A percentile compares a stretch with the other conserved stretches of the same genome.
phyloP scores from a whole-genome alignment of 2,888 invertebrate species.

The Geotrupes spiniger region DNA sequence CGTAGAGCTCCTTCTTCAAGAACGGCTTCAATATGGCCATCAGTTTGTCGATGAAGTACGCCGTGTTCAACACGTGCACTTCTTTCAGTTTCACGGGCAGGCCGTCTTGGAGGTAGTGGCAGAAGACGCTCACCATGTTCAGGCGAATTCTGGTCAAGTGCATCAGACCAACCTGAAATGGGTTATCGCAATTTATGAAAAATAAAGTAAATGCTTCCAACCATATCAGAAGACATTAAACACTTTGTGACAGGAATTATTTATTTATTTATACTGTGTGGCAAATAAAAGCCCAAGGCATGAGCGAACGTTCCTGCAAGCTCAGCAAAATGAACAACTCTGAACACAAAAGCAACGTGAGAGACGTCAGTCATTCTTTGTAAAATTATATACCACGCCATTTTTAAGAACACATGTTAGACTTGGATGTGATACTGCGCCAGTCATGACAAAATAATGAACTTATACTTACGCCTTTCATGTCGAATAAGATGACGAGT shows the following conservation, averaged over 20 bases:
- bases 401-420: no score
- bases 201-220: constrained; percentile 9
- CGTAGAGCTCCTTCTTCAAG: constrained; percentile 47
- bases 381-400: no score
- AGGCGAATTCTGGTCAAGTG: constrained; percentile 35
- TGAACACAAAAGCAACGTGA: no score
- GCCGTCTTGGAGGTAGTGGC: constrained; percentile 67
- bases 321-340: no score
- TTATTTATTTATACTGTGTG: no score
- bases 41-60: constrained; percentile 52
- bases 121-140: constrained; percentile 57
- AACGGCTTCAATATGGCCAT: constrained; percentile 51
- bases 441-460: no score
- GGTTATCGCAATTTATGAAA: no score
- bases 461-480: constrained; percentile 58
- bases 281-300: no score
- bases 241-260: background rate
- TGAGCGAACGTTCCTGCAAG: no score
- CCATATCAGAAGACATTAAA: constrained; percentile 8
- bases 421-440: no score
- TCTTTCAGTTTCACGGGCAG: constrained; percentile 64
- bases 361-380: no score
- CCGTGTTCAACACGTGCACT: constrained; percentile 64
- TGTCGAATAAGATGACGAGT: constrained; percentile 65
- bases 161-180: constrained; percentile 31